A percentile compares a stretch with the other conserved stretches of the same genome.
These are phyloP conservation scores for Meriones psammophilus DNA, from an alignment of 2,797 vertebrate genomes.

Conservation along the genomic window DNA sequence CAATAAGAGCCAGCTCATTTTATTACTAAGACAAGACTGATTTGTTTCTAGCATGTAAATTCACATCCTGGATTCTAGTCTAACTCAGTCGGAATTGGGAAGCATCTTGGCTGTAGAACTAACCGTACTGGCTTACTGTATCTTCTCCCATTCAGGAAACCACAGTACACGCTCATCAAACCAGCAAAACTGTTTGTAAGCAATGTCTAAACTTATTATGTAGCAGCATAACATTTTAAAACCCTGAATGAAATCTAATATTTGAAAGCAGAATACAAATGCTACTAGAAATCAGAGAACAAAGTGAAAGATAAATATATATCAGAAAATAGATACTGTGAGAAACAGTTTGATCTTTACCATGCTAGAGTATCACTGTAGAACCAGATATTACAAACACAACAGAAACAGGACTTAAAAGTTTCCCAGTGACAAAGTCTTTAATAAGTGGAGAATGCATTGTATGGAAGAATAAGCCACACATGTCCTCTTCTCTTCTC, in stretches of 20 bases:
- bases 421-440: background rate
- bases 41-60: slow-evolving; percentile 74
- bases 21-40: slow-evolving; percentile 81
- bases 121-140: background rate
- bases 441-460: background rate
- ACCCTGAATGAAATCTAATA: background rate
- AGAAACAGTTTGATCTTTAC: background rate
- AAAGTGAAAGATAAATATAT: background rate
- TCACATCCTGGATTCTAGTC: slow-evolving; percentile 31
- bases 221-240: background rate
- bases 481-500: no score
- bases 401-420: background rate
- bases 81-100: slow-evolving; percentile 22
- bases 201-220: background rate
- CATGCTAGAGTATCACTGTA: background rate
- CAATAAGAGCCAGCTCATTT: slow-evolving; percentile 76
- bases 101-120: background rate
- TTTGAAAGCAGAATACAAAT: background rate
- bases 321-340: background rate
- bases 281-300: background rate
- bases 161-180: background rate
- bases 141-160: background rate
- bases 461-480: background rate
- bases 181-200: background rate
- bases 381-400: background rate